Conservation (phyloP, 2,113 vertebrate genomes). For the Kobus ellipsiprymnus region DNA sequence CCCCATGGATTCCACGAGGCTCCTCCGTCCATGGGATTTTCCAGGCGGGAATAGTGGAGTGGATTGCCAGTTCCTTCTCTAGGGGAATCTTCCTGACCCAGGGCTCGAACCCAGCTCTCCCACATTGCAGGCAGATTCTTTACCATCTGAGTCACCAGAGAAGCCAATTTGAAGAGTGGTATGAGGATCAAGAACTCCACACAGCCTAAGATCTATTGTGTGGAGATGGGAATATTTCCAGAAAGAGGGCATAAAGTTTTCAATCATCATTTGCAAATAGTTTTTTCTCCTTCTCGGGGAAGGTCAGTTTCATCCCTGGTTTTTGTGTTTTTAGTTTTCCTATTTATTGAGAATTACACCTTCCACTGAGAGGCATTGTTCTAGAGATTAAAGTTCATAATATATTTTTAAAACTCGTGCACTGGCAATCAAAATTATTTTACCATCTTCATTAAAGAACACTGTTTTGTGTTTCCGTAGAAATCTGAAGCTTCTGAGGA, state of each 20-base stretch:
- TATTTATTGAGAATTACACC: background rate
- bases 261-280: background rate
- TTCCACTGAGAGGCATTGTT: background rate
- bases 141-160: background rate
- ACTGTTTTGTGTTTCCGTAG: background rate
- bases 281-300: background rate
- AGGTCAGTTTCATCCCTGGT: background rate
- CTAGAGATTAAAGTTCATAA: background rate
- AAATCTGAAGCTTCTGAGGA: background rate
- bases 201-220: background rate
- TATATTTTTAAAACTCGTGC: background rate
- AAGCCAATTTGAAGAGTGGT: background rate
- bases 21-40: background rate
- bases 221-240: background rate
- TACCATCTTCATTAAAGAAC: background rate
- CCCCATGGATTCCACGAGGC: background rate
- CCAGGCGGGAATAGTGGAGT: background rate
- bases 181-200: background rate
- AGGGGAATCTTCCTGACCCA: background rate
- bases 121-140: background rate
- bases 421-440: background rate
- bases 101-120: background rate
- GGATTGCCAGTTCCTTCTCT: background rate
- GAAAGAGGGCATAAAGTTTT: background rate
- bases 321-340: conserved; percentile 1